These are phyloP conservation scores for Thaumetopoea pityocampa DNA, from an alignment of 1,140 invertebrate species.

Conservation along the genomic window DNA sequence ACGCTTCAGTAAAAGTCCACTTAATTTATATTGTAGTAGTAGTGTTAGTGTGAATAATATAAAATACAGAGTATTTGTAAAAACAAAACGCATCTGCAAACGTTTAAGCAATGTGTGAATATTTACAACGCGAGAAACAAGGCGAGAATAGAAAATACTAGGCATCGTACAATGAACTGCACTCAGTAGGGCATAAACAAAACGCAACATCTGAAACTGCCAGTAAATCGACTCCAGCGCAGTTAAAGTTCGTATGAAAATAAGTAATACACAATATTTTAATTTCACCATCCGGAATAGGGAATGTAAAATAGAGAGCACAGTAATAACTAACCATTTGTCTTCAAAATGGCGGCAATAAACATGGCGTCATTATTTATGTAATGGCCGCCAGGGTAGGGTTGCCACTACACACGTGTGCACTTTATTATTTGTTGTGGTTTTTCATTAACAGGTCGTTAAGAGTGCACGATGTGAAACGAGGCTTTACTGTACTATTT, in stretches of 20 bases:
- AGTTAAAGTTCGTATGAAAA: conserved; percentile 57
- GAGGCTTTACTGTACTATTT: conserved; percentile 9
- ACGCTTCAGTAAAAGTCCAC: too few relatives aligned
- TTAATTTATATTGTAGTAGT: too few relatives aligned
- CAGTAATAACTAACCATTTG: conserved; percentile 75
- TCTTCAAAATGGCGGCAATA: conserved; percentile 75
- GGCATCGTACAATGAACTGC: conserved; percentile 2
- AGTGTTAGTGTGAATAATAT: conserved; percentile 10
- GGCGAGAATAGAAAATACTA: conserved; percentile 21
- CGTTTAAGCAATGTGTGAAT: conserved; percentile 38
- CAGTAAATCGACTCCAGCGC: conserved; percentile 64
- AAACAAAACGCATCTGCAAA: conserved; percentile 15
- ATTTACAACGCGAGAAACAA: conserved; percentile 32
- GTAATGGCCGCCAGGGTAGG: conserved; percentile 66
- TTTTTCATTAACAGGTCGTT: conserved; percentile 58
- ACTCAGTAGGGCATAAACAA: conserved; percentile 33
- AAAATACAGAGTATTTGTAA: conserved; percentile 26
- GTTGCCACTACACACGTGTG: conserved; percentile 63
- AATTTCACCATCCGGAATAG: conserved; percentile 61
- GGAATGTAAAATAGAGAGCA: conserved; percentile 69
- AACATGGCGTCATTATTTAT: conserved; percentile 74
- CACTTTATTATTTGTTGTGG: conserved; percentile 64
- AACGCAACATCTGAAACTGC: conserved; percentile 33
- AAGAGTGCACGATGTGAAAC: conserved; percentile 10
- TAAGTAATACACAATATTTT: conserved; percentile 73